Conservation (phyloP, 1,140 invertebrate genomes). For the Scaptomyza montana region DNA sequence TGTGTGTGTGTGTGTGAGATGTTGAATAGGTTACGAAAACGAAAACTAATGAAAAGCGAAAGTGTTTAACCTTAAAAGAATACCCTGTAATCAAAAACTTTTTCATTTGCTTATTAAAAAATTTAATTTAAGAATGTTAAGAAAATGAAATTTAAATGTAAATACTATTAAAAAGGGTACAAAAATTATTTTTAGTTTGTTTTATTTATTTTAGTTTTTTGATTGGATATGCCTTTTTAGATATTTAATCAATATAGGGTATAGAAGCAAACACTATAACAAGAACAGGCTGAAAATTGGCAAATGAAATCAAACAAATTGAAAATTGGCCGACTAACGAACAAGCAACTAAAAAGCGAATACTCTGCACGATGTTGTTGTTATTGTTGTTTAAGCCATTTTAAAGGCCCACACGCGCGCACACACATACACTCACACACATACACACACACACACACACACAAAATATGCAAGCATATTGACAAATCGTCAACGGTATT, state of each 20-base stretch:
- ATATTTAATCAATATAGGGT: slow-evolving; percentile 1
- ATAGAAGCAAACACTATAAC: not conserved
- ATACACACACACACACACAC: slow-evolving; percentile 1
- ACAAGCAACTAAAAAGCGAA: slow-evolving; percentile 51
- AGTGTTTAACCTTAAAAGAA: not conserved
- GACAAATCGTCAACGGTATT: slow-evolving; percentile 75
- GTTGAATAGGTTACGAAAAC: slow-evolving; percentile 16
- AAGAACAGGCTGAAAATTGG: slow-evolving; percentile 55
- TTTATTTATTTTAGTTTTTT: no score
- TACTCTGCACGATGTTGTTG: slow-evolving; percentile 22
- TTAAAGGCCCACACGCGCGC: slow-evolving; percentile 64
- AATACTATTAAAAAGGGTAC: no score
- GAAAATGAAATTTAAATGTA: no score
- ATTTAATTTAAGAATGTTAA: no score
- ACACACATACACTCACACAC: slow-evolving; percentile 28
- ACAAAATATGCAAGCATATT: slow-evolving; percentile 14
- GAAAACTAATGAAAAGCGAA: not conserved
- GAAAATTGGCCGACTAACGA: slow-evolving; percentile 68
- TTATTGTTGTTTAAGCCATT: slow-evolving; percentile 40
- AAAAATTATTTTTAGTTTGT: no score
- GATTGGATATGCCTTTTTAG: not conserved
- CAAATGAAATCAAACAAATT: slow-evolving; percentile 75
- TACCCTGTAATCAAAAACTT: not conserved
- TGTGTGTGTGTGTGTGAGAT: not conserved
- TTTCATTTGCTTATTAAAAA: no score